Evolutionary conservation across 2,113 vertebrate species (phyloP), one percentile per base, ranked within the genome.

Genomic region (Serranochromis macrocephalus): DNA sequence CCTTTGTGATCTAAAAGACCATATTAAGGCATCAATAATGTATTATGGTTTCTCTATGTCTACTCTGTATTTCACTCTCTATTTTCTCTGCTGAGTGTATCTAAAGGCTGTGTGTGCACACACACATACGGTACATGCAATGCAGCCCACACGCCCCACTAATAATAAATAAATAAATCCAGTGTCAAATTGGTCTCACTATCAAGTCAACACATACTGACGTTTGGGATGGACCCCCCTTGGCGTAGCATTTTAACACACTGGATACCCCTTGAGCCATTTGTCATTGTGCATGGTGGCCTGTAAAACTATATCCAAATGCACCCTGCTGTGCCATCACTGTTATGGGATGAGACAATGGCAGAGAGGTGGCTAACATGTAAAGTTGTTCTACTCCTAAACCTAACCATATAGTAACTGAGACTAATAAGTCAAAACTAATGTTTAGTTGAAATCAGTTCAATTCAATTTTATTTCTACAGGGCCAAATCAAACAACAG

Each of bases 21-120:
- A 75, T 87, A 93, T 93, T 94, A 91, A 84, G 26, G 80, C 87
- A 94, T 95, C 91, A 95, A 95, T 94, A 94, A 96, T 95, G 87
- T 42, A 94, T 90, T 68, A 16, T 87, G 38, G 88, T 85, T 91
- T 92, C 55, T 91, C 86, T 84, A 29, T 83, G 85, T 51, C 71
- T 14, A 42, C 26, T 91, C 42, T 90, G 71, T 87, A 47, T 84
- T 21, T 88, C 61, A 26, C n/a, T 75, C 55, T 83, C 31, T 54
- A 49, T 49, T 51, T 16, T 36, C 14, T 36, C 29, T 53, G 51
- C 84, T 58, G 19, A 31, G 63, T 13, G 40, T 73, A 33, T 1
- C 14, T 66, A 57, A 54, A 80, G 13, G 16, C 57, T 53, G 38
- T 61, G 26, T 26, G 73, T 9, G 49, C 36, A 53, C 51, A 26